A percentile compares a stretch with the other conserved stretches of the same genome.
phyloP scores from a whole-genome alignment of 2,888 invertebrate genomes.

The Junonia oenone region DNA sequence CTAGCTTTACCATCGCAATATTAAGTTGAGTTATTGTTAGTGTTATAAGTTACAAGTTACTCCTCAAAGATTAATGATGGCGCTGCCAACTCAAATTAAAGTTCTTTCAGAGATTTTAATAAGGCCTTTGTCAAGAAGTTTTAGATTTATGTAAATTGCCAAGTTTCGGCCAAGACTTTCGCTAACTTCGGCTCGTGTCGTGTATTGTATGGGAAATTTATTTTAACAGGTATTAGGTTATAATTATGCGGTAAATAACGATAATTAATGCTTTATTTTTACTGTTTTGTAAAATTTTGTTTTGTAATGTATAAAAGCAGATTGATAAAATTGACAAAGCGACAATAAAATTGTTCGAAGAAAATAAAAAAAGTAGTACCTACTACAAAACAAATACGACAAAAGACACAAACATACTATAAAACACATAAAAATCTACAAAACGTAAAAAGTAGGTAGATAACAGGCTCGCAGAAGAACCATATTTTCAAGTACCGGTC shows the following conservation, averaged over 20 bases:
- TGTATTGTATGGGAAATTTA: constrained; percentile 19
- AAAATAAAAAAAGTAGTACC: no score
- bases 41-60: constrained; percentile 26
- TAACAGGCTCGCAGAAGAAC: no score
- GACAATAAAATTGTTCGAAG: neutral
- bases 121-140: constrained; percentile 61
- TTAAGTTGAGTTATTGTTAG: constrained; percentile 15
- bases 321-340: neutral
- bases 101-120: constrained; percentile 66
- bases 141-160: constrained; percentile 56
- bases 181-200: constrained; percentile 15
- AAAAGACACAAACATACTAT: no score
- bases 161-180: constrained; percentile 40
- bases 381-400: no score
- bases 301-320: neutral
- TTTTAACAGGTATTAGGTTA: constrained; percentile 4
- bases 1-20: constrained; percentile 2
- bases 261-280: neutral
- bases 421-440: no score
- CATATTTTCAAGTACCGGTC: no score
- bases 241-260: neutral
- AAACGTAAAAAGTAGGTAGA: no score
- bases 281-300: neutral
- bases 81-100: constrained; percentile 65
- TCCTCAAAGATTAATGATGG: constrained; percentile 62